Base-by-base conservation (phyloP, 1,140 invertebrate genomes). In the Aphaenogaster rudis region DNA sequence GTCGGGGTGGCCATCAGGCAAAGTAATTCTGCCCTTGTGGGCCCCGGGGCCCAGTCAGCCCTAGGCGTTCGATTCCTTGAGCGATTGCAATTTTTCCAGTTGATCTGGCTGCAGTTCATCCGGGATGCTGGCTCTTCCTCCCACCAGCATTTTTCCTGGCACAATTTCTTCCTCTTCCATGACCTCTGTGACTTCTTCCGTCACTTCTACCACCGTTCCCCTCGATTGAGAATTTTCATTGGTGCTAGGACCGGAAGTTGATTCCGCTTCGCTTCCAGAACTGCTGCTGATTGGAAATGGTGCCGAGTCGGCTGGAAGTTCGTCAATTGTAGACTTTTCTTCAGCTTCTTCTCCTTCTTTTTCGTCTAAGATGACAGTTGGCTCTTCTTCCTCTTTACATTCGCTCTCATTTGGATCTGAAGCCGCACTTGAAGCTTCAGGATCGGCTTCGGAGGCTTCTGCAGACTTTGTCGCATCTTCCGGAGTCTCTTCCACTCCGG, bases 1-100 rank as follows among this genome's bases (percentile, higher is more conserved):
- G 87, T 94, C 94, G 88, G 93, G 92, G 91, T 95, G 94, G 92
- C 94, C 94, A 84, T 93, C 93, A 89, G 95, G 95, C 93, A 95
- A 93, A 91, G 93, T 93, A 91, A 94, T 81, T 93, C 94, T 94
- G 82, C 91, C 93, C 42, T 81, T 81, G 48, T 79, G 87, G 91
- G 93, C 92, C 91, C 94, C 94, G 94, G 95, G 94, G 93, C 93
- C 91, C 89, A 93, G 93, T 94, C 93, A 94, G 91, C 94, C 94
- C 95, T 97, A 98, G 95, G 98, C 98, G 94, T 98, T 98, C 78
- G 98, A 98, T 94, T 98, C 98, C 94, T 98, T 98, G 21, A 98
- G 96, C 93, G 98, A 97, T 93, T 98, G 97, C 48, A 98, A 96
- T 92, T 97, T 97, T 42, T 97, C 98, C 87, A 98, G 96, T 94